Evolutionary conservation across 2,113 vertebrate genomes (phyloP), one percentile per base, ranked within the genome.

Genomic region (Helogale parvula): DNA sequence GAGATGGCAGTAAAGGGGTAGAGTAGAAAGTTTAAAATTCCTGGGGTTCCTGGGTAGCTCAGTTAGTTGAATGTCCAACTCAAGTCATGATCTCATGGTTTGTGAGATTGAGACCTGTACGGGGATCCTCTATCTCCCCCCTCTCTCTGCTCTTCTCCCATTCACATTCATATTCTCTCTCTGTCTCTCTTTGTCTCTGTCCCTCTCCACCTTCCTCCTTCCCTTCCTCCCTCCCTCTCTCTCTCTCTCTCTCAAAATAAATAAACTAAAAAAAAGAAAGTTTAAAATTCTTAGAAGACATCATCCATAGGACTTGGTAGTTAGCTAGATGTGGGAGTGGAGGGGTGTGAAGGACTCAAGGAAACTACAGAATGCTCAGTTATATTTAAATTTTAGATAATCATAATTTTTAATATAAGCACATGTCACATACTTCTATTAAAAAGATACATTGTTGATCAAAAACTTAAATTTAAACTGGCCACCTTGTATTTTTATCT

Each of bases 341-440:
- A 50, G n/a, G 15, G 16, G 81, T 57, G 19, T 27, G 2, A 63
- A 68, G 16, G 41, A 17, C 16, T 41, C 10, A 29, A 38, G 23
- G 65, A 60, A 69, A 90, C 41, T 17, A 31, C 0, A 50, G 35
- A 17, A 45, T 23, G 5, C 5, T 82, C 23, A 13, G 10, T 71
- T 80, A 88, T 47, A 45, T 50, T 52, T 87, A 27, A 79, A 87
- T 92, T 96, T 93, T 38, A 91, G 72, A 10, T 35, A 66, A 76
- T 15, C 41, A 7, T 33, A 4, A 23, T 15, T 29, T 77, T 57
- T 7, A 69, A 27, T 50, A 41, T 63, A n/a, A 96, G 13, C n/a
- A 83, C 68, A 71, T 47, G 74, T 3, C 19, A 10, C 10, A 38
- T 25, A 41, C 19, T 85, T 96, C 83, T 77, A 27, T 4, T 19